Percentiles rank a stretch among this genome's conserved stretches.
phyloP scores from a whole-genome alignment of 1,140 invertebrate genomes.

The Penaeus indicus region DNA sequence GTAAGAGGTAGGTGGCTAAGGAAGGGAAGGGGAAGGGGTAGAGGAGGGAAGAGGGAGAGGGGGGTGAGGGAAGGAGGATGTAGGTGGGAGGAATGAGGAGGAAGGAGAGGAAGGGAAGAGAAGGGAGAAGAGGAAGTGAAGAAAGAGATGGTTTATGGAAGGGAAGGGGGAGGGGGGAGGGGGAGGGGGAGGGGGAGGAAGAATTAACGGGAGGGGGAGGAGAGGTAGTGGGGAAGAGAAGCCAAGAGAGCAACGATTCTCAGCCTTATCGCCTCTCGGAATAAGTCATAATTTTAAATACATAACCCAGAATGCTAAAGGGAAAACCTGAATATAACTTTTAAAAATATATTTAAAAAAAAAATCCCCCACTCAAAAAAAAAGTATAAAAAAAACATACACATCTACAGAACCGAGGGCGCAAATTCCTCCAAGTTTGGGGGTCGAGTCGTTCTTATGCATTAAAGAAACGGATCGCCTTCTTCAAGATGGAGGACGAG shows the following conservation, averaged over 20 bases:
- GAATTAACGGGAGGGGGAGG: too few species aligned
- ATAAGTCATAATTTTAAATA: constrained; percentile 16
- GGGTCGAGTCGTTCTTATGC: constrained; percentile 61
- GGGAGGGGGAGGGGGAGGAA: too few species aligned
- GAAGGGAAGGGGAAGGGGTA: constrained; percentile 2
- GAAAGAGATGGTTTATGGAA: not conserved
- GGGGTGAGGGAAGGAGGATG: too few species aligned
- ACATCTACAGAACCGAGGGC: constrained; percentile 62
- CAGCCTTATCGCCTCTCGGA: constrained; percentile 8
- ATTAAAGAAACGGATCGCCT: constrained; percentile 55
- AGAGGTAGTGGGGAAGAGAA: not conserved
- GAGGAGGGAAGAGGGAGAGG: too few species aligned
- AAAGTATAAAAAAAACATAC: not conserved
- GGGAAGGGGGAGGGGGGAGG: not conserved
- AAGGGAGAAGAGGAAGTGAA: too few species aligned
- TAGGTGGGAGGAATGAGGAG: not conserved
- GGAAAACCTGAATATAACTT: constrained; percentile 51
- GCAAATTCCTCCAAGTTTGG: constrained; percentile 49
- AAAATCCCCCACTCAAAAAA: too few species aligned
- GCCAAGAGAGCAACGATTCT: constrained; percentile 32
- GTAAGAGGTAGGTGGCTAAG: too few species aligned
- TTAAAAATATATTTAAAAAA: too few species aligned
- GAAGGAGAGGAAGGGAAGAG: not conserved
- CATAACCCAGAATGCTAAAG: not conserved
- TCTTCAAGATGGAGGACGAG: constrained; percentile 50